phyloP scores from a whole-genome alignment of 2,113 vertebrate species.

The Tricholaema leucomelas region DNA sequence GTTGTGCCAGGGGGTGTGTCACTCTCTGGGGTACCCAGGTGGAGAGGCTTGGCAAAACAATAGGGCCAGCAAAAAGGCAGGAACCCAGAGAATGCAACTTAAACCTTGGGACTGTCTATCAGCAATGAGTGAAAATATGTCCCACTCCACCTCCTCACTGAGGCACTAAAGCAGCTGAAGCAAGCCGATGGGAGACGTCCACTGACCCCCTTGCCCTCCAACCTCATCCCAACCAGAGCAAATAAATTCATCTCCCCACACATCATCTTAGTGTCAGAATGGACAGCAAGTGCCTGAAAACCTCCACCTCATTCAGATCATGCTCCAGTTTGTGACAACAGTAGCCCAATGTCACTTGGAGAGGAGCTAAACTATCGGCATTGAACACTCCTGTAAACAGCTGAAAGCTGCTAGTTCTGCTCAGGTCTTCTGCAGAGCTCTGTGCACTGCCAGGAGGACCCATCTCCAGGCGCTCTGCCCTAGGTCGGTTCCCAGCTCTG shows the following conservation, averaged over 20 bases:
- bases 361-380: constrained; percentile 14
- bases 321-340: constrained; percentile 17
- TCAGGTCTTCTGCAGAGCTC: background rate
- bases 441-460: background rate
- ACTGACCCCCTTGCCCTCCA: background rate
- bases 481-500: background rate
- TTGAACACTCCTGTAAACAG: constrained; percentile 38
- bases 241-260: background rate
- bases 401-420: background rate
- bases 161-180: background rate
- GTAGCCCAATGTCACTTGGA: background rate
- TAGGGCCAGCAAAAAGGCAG: background rate
- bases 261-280: constrained; percentile 22
- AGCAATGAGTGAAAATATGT: accelerated
- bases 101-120: background rate
- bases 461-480: background rate
- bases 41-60: accelerated
- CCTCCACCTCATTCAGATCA: constrained; percentile 13
- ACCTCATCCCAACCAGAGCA: background rate
- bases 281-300: background rate
- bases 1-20: background rate
- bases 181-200: accelerated
- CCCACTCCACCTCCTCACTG: background rate
- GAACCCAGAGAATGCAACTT: background rate
- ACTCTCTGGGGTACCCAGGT: background rate